These are phyloP conservation scores for Cavia porcellus DNA, from an alignment of 2,113 vertebrate species.

Conservation along the genomic window DNA sequence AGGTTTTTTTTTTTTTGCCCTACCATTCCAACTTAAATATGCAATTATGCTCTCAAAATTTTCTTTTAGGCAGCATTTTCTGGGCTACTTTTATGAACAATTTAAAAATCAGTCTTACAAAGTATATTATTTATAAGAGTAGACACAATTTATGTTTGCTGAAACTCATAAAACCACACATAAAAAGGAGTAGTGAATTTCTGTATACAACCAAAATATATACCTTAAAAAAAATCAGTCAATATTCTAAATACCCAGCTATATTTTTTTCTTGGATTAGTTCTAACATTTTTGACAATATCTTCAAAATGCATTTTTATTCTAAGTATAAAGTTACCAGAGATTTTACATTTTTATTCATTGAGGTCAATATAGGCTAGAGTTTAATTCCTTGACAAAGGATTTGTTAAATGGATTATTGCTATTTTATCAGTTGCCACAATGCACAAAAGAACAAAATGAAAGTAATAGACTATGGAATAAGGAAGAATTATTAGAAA, in stretches of 20 bases:
- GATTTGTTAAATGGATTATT: background rate
- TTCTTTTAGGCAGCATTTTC: background rate
- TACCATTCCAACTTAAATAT: constrained; percentile 35
- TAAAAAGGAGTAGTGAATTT: background rate
- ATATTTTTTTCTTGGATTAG: background rate
- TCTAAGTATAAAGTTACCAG: background rate
- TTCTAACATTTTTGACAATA: background rate
- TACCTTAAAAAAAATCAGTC: background rate
- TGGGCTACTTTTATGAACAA: background rate
- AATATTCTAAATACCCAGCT: constrained; percentile 40
- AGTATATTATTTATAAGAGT: background rate
- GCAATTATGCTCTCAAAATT: background rate
- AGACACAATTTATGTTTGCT: background rate
- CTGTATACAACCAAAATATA: background rate
- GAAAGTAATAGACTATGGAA: background rate
- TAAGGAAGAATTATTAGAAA: constrained; percentile 36
- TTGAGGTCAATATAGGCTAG: background rate
- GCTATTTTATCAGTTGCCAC: constrained; percentile 17
- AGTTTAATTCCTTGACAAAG: background rate
- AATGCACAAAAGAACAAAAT: background rate
- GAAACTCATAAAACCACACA: background rate
- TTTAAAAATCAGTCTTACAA: background rate
- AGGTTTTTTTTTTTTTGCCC: background rate
- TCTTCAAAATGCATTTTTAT: constrained; percentile 38
- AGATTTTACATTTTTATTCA: constrained; percentile 58